phyloP scores from a whole-genome alignment of 1,140 invertebrate species.

The Sinonovacula constricta region DNA sequence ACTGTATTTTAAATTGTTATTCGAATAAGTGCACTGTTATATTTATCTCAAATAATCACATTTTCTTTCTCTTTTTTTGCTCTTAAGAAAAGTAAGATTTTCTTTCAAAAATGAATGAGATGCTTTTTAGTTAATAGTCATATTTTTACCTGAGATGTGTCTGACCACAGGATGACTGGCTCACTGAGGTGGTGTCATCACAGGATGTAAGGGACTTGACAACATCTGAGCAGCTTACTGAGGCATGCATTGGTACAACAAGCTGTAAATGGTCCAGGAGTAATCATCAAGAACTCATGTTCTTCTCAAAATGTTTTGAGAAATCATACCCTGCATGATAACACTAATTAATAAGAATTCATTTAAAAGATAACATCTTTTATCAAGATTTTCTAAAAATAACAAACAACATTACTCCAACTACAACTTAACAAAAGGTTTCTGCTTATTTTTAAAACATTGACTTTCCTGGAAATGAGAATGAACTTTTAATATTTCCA shows the following conservation, averaged over 20 bases:
- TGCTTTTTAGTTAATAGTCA: too few relatives aligned
- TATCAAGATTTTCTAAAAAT: background rate
- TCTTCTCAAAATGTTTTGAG: background rate
- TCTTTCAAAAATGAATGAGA: too few relatives aligned
- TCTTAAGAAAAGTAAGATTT: too few relatives aligned
- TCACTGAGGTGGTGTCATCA: conserved; percentile 84
- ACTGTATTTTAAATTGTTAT: too few relatives aligned
- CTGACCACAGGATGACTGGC: conserved; percentile 82
- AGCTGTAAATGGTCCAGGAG: conserved; percentile 55
- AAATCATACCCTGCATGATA: background rate
- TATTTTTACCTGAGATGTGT: conserved; percentile 88
- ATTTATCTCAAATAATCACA: too few relatives aligned
- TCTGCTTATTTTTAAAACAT: too few relatives aligned
- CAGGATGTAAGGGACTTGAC: conserved; percentile 85
- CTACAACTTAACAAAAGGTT: too few relatives aligned
- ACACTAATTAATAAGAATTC: background rate
- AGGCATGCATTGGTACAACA: conserved; percentile 63
- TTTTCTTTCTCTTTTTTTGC: too few relatives aligned
- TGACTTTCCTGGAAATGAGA: too few relatives aligned
- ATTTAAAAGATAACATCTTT: background rate
- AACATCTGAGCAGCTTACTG: conserved; percentile 76
- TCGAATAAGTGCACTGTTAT: too few relatives aligned
- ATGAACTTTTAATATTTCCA: too few relatives aligned
- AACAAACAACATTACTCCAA: too few relatives aligned
- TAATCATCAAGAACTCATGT: background rate